phyloP scores from a whole-genome alignment of 2,888 invertebrate genomes.

The Diplazon laetatorius region DNA sequence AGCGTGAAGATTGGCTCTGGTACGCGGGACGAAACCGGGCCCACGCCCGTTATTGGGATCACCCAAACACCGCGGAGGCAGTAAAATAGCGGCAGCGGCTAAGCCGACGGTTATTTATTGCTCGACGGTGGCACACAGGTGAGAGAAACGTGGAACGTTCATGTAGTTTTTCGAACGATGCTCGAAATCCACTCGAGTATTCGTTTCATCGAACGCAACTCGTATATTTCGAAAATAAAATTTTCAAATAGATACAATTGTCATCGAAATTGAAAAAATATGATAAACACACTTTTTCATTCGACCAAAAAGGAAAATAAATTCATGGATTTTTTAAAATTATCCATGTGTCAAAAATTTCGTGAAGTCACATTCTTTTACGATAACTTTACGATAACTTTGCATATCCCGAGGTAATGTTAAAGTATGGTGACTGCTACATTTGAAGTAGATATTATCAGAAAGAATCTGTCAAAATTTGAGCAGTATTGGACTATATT shows the following conservation, averaged over 20 bases:
- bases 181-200: background rate
- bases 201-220: background rate
- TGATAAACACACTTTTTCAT: no score
- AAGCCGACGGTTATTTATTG: constrained; percentile 82
- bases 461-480: no score
- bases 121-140: constrained; percentile 80
- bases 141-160: constrained; percentile 74
- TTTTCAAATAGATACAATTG: background rate
- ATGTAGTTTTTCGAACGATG: background rate
- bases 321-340: no score
- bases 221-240: background rate
- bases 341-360: no score
- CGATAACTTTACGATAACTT: no score
- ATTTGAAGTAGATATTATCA: no score
- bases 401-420: no score
- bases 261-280: no score
- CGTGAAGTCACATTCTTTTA: no score
- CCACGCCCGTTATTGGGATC: constrained; percentile 78
- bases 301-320: no score
- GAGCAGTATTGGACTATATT: no score
- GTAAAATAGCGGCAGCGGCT: constrained; percentile 79
- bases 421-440: no score
- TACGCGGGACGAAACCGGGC: constrained; percentile 73
- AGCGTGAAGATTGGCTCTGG: constrained; percentile 81
- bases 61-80: constrained; percentile 76